Base-by-base conservation (phyloP, 2,797 vertebrate species). In the Notolepis coatsorum region DNA sequence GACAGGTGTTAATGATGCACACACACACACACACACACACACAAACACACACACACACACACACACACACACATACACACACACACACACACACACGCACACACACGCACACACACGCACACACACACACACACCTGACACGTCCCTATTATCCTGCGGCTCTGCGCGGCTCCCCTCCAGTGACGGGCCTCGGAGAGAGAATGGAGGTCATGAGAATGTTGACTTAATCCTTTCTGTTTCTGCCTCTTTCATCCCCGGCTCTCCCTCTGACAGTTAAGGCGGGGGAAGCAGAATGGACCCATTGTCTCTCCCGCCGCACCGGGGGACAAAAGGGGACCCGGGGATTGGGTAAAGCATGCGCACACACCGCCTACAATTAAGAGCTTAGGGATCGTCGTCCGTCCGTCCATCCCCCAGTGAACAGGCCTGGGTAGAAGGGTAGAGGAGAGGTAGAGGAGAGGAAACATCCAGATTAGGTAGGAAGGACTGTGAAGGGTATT, bases 181-280 rank as follows among this genome's bases (percentile, higher is more conserved):
- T 57, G 64, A 31, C 38, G 43, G 69, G 58, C 69, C 73, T 71
- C 61, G 73, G 80, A n/a, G n/a, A n/a, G n/a, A n/a, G n/a, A n/a
- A n/a, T n/a, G n/a, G n/a, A 91, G 91, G 89, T 92, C 90, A 91
- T 92, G 90, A 88, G 91, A 91, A 84, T 80, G 82, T 85, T 83
- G 82, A 82, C 79, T 85, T 91, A 90, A 91, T 90, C 90, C 83
- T 73, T 65, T 69, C 71, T 50, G n/a, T n/a, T n/a, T n/a, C n/a
- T n/a, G n/a, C n/a, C n/a, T n/a, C n/a, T n/a, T n/a, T 63, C 46
- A 5, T 81, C 78, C 76, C 56, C 55, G n/a, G 47, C 79, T 57
- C 77, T 71, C 49, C 84, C 81, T 81, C 79, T 82, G 74, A 88
- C 78, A 88, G 86, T 85, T 80, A 71, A 65, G 79, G 72, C 79